These are phyloP conservation scores for Agelas oroides DNA, from an alignment of 37 sponge, comb jelly and placozoan species.

Conservation along the genomic window DNA sequence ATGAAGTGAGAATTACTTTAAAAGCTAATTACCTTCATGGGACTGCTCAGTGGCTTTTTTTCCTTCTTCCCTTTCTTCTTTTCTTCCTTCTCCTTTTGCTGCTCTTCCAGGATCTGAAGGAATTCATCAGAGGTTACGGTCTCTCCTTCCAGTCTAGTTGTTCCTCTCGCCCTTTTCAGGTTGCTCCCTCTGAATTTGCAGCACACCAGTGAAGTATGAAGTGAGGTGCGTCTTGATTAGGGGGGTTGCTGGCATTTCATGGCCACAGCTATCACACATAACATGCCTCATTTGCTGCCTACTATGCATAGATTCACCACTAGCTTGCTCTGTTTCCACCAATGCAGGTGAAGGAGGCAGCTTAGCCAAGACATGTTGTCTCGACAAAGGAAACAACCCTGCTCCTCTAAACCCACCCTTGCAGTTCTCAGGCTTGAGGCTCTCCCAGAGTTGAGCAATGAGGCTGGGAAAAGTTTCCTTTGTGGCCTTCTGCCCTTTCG, in stretches of 20 bases:
- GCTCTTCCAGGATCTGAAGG: not conserved
- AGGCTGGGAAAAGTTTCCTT: no score
- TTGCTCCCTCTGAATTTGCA: slow-evolving; percentile 11
- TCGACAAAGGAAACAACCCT: slow-evolving; percentile 34
- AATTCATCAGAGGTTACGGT: slow-evolving; percentile 26
- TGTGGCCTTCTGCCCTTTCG: slow-evolving; percentile 1
- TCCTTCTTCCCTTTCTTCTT: not conserved
- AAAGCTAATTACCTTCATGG: no score
- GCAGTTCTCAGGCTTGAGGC: slow-evolving; percentile 8
- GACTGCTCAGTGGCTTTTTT: not conserved
- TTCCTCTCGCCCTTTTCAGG: not conserved
- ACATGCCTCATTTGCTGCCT: not conserved
- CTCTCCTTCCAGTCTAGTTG: slow-evolving; percentile 2
- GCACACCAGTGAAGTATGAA: slow-evolving; percentile 14
- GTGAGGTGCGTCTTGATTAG: not conserved
- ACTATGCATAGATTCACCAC: no score
- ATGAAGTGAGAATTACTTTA: no score
- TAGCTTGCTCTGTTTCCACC: no score
- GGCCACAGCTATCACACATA: slow-evolving; percentile 16
- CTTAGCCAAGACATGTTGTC: slow-evolving; percentile 11
- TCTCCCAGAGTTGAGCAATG: slow-evolving; percentile 15
- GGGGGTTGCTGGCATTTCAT: slow-evolving; percentile 7
- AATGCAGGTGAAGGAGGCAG: not conserved
- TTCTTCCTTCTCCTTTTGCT: not conserved
- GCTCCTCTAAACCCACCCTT: slow-evolving; percentile 35